Conservation (phyloP, 2,113 vertebrate genomes). For the Noctilio leporinus region DNA sequence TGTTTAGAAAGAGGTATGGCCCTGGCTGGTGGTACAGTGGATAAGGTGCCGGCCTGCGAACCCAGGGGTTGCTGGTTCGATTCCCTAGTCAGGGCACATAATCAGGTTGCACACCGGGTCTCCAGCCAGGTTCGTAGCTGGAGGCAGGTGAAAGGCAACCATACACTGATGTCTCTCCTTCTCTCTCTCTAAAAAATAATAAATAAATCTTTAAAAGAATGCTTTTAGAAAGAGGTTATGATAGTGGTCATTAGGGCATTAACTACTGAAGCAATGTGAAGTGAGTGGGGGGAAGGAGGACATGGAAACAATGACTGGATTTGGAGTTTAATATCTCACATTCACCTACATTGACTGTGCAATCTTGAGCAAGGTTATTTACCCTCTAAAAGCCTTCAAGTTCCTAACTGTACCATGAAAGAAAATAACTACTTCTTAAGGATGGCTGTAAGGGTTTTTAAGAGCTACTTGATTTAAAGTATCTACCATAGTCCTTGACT, state of each 20-base stretch:
- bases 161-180: too few relatives aligned
- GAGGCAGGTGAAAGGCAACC: too few relatives aligned
- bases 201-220: too few relatives aligned
- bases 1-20: not conserved
- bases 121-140: too few relatives aligned
- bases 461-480: constrained; percentile 6
- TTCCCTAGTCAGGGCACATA: too few relatives aligned
- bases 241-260: not conserved
- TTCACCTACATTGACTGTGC: not conserved
- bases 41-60: too few relatives aligned
- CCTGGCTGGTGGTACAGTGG: too few relatives aligned
- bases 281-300: not conserved
- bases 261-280: not conserved
- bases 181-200: too few relatives aligned
- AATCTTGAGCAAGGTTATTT: not conserved
- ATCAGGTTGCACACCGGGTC: too few relatives aligned
- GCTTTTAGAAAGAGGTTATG: not conserved
- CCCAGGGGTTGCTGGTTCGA: too few relatives aligned
- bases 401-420: not conserved
- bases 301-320: not conserved
- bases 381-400: not conserved
- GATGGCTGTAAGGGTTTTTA: not conserved
- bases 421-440: not conserved
- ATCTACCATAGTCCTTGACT: not conserved
- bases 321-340: not conserved